phyloP scores from a whole-genome alignment of 92 coral and sea anemone genomes.

The Desmophyllum pertusum region DNA sequence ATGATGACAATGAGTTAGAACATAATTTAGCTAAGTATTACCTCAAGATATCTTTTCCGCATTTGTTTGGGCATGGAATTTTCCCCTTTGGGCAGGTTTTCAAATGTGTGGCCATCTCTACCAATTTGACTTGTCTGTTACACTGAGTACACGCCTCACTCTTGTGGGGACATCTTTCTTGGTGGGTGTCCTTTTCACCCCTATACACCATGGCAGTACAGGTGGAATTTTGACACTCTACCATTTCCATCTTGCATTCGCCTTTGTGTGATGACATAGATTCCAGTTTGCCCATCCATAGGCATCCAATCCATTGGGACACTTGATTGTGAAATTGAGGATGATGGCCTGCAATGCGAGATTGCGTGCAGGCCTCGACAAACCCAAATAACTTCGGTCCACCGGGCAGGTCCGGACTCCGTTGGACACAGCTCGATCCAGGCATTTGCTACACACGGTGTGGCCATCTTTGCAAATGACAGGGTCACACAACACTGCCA shows the following conservation, averaged over 20 bases:
- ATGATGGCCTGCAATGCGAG: conserved; percentile 17
- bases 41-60: conserved; percentile 1
- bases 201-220: not conserved
- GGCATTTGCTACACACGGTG: conserved; percentile 13
- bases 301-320: conserved; percentile 10
- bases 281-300: conserved; percentile 12
- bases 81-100: not conserved
- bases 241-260: conserved; percentile 7
- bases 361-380: not conserved
- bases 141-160: not conserved
- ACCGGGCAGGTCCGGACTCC: conserved; percentile 10
- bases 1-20: not conserved
- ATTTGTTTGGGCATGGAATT: conserved; percentile 15
- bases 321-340: not conserved
- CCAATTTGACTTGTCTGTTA: not conserved
- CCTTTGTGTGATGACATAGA: not conserved
- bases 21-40: no score
- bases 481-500: conserved; percentile 14
- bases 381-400: conserved; percentile 6
- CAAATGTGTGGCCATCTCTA: not conserved
- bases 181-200: not conserved
- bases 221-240: not conserved
- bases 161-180: conserved; percentile 2
- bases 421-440: not conserved
- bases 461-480: conserved; percentile 22